Percentiles rank a stretch among this genome's conserved stretches.
Conservation (phyloP, 1,140 invertebrate species). For the Drosophila elegans region DNA sequence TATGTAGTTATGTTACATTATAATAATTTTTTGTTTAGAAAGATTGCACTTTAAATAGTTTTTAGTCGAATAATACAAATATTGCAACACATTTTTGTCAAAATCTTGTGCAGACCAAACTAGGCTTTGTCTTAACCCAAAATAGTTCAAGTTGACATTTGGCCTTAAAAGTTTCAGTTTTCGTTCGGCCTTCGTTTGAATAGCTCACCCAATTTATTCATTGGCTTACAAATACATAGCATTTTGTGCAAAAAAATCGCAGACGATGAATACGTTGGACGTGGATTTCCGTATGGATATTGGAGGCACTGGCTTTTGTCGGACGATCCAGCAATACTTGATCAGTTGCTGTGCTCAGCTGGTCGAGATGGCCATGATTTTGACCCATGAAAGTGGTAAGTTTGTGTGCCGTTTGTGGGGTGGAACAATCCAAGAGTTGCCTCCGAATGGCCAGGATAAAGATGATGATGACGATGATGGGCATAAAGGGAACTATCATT, state of each 20-base stretch:
- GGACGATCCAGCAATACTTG: slow-evolving; percentile 15
- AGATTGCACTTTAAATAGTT: no score
- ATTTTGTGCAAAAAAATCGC: neutral
- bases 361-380: neutral
- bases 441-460: neutral
- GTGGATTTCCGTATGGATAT: neutral
- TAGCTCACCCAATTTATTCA: slow-evolving; percentile 4
- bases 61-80: no score
- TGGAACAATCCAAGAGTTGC: neutral
- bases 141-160: neutral
- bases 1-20: no score
- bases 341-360: slow-evolving; percentile 15
- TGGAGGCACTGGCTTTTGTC: neutral
- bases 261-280: slow-evolving; percentile 3
- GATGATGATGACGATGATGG: slow-evolving; percentile 1
- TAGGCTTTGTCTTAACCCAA: neutral
- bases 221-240: neutral
- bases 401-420: neutral
- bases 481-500: neutral
- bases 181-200: slow-evolving; percentile 18
- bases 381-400: neutral
- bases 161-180: neutral
- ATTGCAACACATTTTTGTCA: no score
- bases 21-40: no score
- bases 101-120: no score